phyloP scores from a whole-genome alignment of 2,888 invertebrate genomes.

The Athripsodes cinereus region DNA sequence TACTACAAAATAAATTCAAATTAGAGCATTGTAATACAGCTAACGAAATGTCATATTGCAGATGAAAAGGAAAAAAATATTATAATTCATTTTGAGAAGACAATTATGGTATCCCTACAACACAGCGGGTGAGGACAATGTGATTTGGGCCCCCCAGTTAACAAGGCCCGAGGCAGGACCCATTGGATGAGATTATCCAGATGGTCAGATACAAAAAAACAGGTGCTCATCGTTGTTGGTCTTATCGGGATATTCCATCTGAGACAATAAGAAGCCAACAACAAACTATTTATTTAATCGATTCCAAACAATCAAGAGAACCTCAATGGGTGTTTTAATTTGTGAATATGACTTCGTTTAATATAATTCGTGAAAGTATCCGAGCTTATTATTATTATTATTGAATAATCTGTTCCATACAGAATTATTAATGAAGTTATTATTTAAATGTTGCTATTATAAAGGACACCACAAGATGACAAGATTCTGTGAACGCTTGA shows the following conservation, averaged over 20 bases:
- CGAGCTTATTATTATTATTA: no score
- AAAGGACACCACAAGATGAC: no score
- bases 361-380: no score
- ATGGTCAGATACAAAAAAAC: neutral
- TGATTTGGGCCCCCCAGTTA: conserved; percentile 6
- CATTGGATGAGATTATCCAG: neutral
- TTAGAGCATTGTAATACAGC: no score
- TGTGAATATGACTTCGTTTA: neutral
- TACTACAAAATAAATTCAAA: no score
- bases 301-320: neutral
- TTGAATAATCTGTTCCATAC: no score
- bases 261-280: neutral
- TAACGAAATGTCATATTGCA: no score
- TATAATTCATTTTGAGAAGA: no score
- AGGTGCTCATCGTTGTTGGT: neutral
- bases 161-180: neutral
- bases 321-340: neutral
- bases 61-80: no score
- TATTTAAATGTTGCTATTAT: no score
- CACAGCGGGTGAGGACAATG: neutral
- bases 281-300: neutral
- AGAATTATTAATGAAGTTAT: no score
- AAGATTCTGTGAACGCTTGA: no score
- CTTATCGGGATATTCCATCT: neutral
- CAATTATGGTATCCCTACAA: neutral